A percentile compares a stretch with the other conserved stretches of the same genome.
Conservation (phyloP, 1,140 invertebrate species). For the Heliconius melpomene region DNA sequence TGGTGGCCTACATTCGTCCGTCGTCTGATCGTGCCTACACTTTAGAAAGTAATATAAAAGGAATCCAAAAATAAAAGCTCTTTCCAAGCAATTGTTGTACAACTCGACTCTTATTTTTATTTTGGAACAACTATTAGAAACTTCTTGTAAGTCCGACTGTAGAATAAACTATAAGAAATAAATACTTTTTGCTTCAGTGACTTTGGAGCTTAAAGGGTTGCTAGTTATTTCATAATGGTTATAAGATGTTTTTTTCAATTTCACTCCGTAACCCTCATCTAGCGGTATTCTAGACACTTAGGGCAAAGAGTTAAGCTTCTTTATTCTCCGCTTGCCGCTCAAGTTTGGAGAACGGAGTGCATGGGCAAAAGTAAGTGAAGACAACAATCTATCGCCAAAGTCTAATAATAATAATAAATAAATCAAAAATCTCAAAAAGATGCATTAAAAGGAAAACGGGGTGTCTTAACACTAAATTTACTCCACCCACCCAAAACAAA, state of each 20-base stretch:
- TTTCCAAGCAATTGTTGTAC: background rate
- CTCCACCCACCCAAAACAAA: no score
- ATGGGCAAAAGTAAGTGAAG: no score
- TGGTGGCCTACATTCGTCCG: background rate
- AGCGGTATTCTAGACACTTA: no score
- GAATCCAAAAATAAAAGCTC: slow-evolving; percentile 8
- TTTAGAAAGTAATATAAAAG: slow-evolving; percentile 13
- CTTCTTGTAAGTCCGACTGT: background rate
- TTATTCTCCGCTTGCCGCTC: no score
- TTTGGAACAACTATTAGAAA: background rate
- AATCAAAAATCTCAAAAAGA: background rate
- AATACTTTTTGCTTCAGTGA: background rate
- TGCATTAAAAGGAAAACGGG: accelerated
- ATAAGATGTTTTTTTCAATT: no score
- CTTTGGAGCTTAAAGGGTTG: background rate
- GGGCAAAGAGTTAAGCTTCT: no score
- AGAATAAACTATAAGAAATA: background rate
- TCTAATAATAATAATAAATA: no score
- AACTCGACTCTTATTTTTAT: background rate
- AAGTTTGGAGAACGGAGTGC: no score
- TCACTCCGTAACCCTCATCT: no score
- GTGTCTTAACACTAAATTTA: background rate
- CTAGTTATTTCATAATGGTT: background rate
- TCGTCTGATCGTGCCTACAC: slow-evolving; percentile 8
- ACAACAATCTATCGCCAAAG: no score